These are phyloP conservation scores for Maniola jurtina DNA, from an alignment of 1,140 invertebrate species.

Conservation along the genomic window DNA sequence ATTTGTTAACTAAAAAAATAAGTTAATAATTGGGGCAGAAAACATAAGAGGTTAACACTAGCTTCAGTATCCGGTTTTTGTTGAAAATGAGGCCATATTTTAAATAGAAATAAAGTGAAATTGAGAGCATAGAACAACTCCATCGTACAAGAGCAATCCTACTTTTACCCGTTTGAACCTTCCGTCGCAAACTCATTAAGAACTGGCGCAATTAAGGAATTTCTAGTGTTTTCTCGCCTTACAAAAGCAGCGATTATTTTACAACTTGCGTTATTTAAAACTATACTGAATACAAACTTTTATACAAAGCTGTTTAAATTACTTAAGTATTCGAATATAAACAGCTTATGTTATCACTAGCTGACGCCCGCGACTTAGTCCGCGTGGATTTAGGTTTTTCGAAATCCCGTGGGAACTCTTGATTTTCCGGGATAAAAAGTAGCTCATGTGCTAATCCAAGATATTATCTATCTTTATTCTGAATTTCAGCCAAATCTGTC, in stretches of 20 bases:
- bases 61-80: too few species aligned
- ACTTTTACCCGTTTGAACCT: slow-evolving; percentile 10
- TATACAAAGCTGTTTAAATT: background rate
- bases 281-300: background rate
- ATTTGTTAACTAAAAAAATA: too few species aligned
- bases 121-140: slow-evolving; percentile 4
- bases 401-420: too few species aligned
- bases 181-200: slow-evolving; percentile 9
- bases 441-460: too few species aligned
- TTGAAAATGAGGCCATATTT: background rate
- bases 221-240: slow-evolving; percentile 9
- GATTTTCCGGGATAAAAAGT: too few species aligned
- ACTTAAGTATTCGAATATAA: background rate
- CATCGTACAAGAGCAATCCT: slow-evolving; percentile 4
- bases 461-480: too few species aligned
- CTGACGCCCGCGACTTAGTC: too few species aligned
- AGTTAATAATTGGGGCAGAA: too few species aligned
- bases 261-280: background rate
- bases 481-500: too few species aligned
- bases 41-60: too few species aligned
- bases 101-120: slow-evolving; percentile 6
- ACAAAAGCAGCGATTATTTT: slow-evolving; percentile 1
- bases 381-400: too few species aligned
- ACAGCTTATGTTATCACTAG: too few species aligned
- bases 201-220: slow-evolving; percentile 6